Evolutionary conservation across 2,797 vertebrate genomes (phyloP).

Genomic region (Eulemur mongoz): DNA sequence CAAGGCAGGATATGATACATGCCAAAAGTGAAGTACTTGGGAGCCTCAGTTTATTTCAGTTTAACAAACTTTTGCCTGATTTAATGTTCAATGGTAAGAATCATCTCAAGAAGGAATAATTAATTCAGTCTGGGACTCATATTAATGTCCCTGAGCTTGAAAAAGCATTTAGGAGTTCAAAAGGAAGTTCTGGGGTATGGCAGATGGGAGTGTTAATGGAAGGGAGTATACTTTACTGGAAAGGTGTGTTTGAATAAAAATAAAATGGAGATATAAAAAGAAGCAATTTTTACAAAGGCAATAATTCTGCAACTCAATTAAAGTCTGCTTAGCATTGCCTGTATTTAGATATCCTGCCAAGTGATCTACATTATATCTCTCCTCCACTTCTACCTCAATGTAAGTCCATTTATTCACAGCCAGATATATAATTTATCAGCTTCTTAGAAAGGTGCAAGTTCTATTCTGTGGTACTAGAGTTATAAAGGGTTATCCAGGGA

Average conservation of each 20-base stretch:
- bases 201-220: neutral
- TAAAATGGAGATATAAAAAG: neutral
- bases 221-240: neutral
- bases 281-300: neutral
- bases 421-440: neutral
- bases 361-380: neutral
- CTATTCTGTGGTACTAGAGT: neutral
- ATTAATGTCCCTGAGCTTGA: conserved; percentile 9
- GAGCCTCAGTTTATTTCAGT: neutral
- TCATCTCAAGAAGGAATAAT: neutral
- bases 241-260: conserved; percentile 54
- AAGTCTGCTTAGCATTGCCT: neutral
- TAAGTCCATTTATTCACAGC: neutral
- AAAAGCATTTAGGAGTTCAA: conserved; percentile 4
- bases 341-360: neutral
- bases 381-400: neutral
- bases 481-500: neutral
- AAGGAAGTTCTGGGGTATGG: neutral
- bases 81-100: neutral
- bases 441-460: neutral
- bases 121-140: neutral
- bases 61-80: neutral
- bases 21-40: neutral
- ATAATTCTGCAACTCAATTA: neutral
- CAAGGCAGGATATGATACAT: neutral